Percentiles rank a stretch among this genome's conserved stretches.
Conservation (phyloP, 2,888 invertebrate genomes). For the Hirtodrosophila cameraria region DNA sequence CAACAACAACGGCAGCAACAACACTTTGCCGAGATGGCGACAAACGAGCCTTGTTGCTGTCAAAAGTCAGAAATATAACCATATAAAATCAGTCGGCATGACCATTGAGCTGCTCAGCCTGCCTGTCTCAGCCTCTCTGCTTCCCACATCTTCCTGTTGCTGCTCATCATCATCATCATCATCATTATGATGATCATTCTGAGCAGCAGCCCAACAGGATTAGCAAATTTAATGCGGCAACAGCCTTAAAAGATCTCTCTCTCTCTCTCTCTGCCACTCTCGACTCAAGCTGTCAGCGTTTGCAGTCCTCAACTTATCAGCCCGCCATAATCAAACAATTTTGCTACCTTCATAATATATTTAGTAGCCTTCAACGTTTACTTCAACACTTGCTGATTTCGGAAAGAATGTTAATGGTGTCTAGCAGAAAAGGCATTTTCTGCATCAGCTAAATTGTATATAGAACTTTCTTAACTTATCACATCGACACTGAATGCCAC, state of each 20-base stretch:
- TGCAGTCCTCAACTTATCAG: conserved; percentile 63
- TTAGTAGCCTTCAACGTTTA: conserved; percentile 13
- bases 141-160: conserved; percentile 14
- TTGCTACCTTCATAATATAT: conserved; percentile 32
- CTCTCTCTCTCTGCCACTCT: background rate
- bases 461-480: too few relatives aligned
- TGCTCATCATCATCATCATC: conserved; percentile 10
- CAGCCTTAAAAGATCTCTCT: conserved; percentile 33
- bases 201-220: conserved; percentile 54
- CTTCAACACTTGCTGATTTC: conserved; percentile 2
- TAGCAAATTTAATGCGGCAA: conserved; percentile 72
- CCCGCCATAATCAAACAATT: conserved; percentile 42
- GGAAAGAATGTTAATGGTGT: conserved; percentile 17
- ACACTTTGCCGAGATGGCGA: conserved; percentile 65
- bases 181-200: conserved; percentile 36
- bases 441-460: too few relatives aligned
- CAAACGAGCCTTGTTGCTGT: conserved; percentile 76
- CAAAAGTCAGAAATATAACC: conserved; percentile 75
- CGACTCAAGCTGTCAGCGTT: conserved; percentile 57
- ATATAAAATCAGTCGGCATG: conserved; percentile 75
- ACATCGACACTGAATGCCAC: background rate
- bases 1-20: conserved; percentile 38
- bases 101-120: conserved; percentile 63
- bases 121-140: conserved; percentile 30
- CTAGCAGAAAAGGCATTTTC: background rate